A percentile compares a stretch with the other conserved stretches of the same genome.
Evolutionary conservation across 1,140 invertebrate species (phyloP).

Genomic region (Cardiocondyla obscurior): DNA sequence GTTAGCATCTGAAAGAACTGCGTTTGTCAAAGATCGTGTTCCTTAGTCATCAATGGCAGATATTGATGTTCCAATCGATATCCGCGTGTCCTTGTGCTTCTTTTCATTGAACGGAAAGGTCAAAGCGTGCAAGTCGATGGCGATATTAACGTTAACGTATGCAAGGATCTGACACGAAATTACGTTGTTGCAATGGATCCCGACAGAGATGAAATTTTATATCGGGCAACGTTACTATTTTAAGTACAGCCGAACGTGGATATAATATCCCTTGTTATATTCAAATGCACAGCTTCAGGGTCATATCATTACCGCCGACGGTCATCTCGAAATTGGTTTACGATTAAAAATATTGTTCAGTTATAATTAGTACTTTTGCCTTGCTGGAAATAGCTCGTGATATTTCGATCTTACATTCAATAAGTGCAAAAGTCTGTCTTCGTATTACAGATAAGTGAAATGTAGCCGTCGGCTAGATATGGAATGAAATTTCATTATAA

Average conservation of each 20-base stretch:
- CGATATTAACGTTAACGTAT: conserved; percentile 9
- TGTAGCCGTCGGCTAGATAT: neutral
- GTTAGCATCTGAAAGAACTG: neutral
- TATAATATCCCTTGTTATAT: neutral
- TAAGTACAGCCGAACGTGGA: neutral
- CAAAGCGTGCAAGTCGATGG: neutral
- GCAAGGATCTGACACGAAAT: conserved; percentile 3
- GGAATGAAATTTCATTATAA: conserved; percentile 35
- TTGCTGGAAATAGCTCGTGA: neutral
- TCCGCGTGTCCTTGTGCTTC: neutral
- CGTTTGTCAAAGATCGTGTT: neutral
- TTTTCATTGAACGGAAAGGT: conserved; percentile 13
- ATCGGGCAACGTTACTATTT: neutral
- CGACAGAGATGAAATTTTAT: conserved; percentile 24
- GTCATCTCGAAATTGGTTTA: neutral
- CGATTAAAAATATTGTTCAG: neutral
- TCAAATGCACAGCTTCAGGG: neutral
- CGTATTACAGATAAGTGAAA: neutral
- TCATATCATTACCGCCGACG: neutral
- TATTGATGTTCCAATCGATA: conserved; percentile 18
- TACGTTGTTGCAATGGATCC: conserved; percentile 6
- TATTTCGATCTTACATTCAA: neutral
- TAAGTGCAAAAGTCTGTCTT: neutral
- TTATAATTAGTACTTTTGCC: neutral
- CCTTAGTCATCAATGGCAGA: neutral